Percentiles rank a stretch among this genome's conserved stretches.
Conservation (phyloP, 2,113 vertebrate species). For the Lucifuga dentata region DNA sequence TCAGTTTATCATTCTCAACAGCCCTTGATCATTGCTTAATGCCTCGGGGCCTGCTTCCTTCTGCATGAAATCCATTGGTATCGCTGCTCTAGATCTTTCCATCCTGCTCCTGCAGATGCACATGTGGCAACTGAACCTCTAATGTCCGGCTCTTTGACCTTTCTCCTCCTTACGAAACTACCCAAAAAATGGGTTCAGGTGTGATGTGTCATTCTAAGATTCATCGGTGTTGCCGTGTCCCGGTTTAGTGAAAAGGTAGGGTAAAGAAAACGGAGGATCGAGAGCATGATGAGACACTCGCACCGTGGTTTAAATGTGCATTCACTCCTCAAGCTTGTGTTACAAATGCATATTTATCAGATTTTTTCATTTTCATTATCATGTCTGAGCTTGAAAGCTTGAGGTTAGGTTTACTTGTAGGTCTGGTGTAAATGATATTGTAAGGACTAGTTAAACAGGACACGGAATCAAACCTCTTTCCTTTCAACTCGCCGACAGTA, state of each 20-base stretch:
- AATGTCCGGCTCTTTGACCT: slow-evolving; percentile 30
- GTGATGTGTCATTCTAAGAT: background rate
- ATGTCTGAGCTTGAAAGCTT: too few species aligned
- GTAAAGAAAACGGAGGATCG: background rate
- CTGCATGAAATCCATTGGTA: slow-evolving; percentile 57
- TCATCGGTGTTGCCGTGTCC: slow-evolving; percentile 19
- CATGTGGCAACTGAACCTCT: slow-evolving; percentile 28
- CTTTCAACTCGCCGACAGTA: slow-evolving; percentile 55
- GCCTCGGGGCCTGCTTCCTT: slow-evolving; percentile 54
- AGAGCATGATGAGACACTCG: too few species aligned
- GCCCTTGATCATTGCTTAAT: slow-evolving; percentile 71
- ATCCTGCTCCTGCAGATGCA: slow-evolving; percentile 46
- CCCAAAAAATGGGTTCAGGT: slow-evolving; percentile 32
- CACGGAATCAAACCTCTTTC: slow-evolving; percentile 62
- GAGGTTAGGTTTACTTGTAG: slow-evolving; percentile 28
- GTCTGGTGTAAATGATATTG: slow-evolving; percentile 44
- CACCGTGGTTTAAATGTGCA: too few species aligned
- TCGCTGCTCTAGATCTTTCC: slow-evolving; percentile 65
- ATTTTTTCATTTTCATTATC: too few species aligned
- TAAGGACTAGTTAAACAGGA: slow-evolving; percentile 55
- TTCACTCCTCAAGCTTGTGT: too few species aligned
- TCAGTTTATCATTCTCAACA: slow-evolving; percentile 58
- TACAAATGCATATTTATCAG: too few species aligned
- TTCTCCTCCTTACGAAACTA: slow-evolving; percentile 30
- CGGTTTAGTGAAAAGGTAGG: slow-evolving; percentile 14